Base-by-base conservation (phyloP, 1,140 invertebrate species). In the Drosophila melanica region DNA sequence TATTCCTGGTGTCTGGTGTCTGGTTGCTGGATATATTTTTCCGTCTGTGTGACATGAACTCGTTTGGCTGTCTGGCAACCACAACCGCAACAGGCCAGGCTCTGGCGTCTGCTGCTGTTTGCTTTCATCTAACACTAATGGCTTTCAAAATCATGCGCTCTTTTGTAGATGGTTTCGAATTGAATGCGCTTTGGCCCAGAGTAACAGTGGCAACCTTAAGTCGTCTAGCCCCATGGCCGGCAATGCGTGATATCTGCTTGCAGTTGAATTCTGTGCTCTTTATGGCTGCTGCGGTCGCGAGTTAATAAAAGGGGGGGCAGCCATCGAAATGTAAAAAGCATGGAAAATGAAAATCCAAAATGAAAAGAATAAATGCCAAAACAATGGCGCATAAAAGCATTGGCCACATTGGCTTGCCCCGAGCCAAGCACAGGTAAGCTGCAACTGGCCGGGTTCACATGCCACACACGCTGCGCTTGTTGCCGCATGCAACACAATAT, bases 71-170 rank as follows among this genome's bases (percentile, higher is more conserved):
- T 48, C 27, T 53, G 11, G 20, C 6, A 14, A 39, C 64, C 72
- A 48, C 66, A 77, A 70, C 80, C 76, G 47, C 76, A 84, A 64
- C 76, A 84, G 72, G 76, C 45, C 59, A 50, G 59, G 44, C 37
- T 45, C 53, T 41, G 42, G 23, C 42, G 39, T 18, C 20, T 54
- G 57, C 30, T 30, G 35, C 42, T 55, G 14, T 74, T 48, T 30
- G 39, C 48, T 30, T 60, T 48, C 33, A 50, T 48, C 51, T 44
- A 72, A 66, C 44, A 64, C 63, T 68, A 80, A 81, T 81, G 78
- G 54, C 48, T 67, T 64, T 68, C 59, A 62, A 65, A 81, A 60
- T 51, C 67, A 80, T 67, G 62, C 51, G 67, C 44, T 45, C 12
- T 30, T 45, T 11, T 30, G 37, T 23, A 69, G 64, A 45, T 45